These are phyloP conservation scores for Diorhabda sublineata DNA, from an alignment of 1,140 invertebrate species.

Conservation along the genomic window DNA sequence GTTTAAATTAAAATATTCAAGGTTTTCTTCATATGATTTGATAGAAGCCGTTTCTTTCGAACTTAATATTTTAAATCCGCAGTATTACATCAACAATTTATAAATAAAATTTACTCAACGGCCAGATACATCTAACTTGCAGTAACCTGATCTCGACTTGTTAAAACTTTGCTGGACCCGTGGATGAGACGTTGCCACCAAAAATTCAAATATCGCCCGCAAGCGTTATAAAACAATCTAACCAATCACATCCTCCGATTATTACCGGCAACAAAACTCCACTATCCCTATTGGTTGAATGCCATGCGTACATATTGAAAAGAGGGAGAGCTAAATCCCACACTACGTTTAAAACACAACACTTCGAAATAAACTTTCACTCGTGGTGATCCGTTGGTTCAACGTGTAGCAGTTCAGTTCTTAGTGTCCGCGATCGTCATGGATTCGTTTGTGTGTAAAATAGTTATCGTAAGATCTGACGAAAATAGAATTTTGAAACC, in stretches of 20 bases:
- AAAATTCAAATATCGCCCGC: background rate
- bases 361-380: no score
- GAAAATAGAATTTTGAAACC: constrained; percentile 19
- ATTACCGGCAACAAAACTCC: no score
- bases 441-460: constrained; percentile 25
- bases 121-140: background rate
- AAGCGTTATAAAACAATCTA: background rate
- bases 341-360: no score
- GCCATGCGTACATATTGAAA: background rate
- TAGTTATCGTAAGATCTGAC: constrained; percentile 22
- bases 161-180: background rate
- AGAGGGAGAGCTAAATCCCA: background rate
- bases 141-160: background rate
- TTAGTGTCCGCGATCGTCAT: constrained; percentile 5
- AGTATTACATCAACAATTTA: no score
- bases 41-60: no score
- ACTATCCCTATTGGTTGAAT: background rate
- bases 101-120: no score
- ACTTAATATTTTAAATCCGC: no score
- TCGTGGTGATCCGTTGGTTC: background rate
- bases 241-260: background rate
- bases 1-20: no score
- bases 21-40: no score
- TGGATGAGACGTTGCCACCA: background rate
- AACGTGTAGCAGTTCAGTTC: background rate